These are phyloP conservation scores for Pseudochirops cupreus DNA, from an alignment of 2,797 vertebrate genomes.

Conservation along the genomic window DNA sequence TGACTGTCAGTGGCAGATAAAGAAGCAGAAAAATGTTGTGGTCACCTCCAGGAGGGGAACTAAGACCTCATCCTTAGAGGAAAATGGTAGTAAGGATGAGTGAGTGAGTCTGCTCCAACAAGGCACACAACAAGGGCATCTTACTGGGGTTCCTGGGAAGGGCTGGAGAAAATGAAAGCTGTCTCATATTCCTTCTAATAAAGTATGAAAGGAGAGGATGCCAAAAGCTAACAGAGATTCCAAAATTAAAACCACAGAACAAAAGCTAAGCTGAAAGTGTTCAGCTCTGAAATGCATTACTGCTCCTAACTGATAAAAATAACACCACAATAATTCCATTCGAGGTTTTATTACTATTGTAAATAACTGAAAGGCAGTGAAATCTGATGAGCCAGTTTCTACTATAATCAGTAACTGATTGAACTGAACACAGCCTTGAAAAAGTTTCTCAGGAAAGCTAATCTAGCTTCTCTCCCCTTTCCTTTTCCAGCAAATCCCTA, in stretches of 20 bases:
- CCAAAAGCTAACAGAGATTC: not conserved
- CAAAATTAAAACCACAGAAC: constrained; percentile 16
- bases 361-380: constrained; percentile 58
- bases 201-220: constrained; percentile 40
- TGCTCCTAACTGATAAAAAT: constrained; percentile 35
- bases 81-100: not conserved
- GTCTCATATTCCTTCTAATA: constrained; percentile 52
- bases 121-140: not conserved
- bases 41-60: accelerated
- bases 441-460: constrained; percentile 56
- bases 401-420: not conserved
- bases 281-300: constrained; percentile 7
- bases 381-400: constrained; percentile 48
- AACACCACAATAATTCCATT: not conserved
- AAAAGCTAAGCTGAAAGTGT: not conserved
- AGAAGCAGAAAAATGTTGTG: not conserved
- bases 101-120: not conserved
- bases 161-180: not conserved
- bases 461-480: not conserved
- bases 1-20: not conserved
- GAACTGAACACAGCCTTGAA: constrained; percentile 14
- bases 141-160: not conserved
- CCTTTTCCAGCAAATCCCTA: not conserved
- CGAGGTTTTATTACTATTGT: constrained; percentile 63
- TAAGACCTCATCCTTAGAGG: not conserved